Evolutionary conservation across 1,140 invertebrate species (phyloP).

Genomic region (Sitobion miscanthi): DNA sequence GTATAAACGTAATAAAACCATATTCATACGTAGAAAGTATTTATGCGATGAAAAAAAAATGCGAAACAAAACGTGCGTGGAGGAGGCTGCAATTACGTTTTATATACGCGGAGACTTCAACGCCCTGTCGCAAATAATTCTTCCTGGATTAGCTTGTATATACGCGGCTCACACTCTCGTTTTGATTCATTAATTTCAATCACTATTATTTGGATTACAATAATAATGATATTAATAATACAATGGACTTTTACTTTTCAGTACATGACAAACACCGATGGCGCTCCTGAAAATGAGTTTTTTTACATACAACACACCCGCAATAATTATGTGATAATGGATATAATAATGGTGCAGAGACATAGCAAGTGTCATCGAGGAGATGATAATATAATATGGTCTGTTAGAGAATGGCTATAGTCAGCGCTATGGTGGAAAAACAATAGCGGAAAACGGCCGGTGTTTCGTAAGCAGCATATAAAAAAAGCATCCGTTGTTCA

Average conservation of each 20-base stretch:
- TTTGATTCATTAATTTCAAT: conserved; percentile 37
- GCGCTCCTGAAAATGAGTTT: neutral
- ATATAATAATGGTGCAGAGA: neutral
- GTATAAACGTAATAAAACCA: neutral
- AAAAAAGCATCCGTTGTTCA: neutral
- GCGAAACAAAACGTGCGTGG: neutral
- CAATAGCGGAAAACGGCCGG: neutral
- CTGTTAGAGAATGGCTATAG: neutral
- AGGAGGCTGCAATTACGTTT: neutral
- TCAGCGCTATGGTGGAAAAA: neutral
- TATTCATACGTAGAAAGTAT: conserved; percentile 23
- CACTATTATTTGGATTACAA: neutral
- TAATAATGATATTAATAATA: neutral
- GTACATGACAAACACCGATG: neutral
- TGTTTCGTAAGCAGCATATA: neutral
- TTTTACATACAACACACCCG: neutral
- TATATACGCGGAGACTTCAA: conserved; percentile 16
- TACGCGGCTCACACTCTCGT: neutral
- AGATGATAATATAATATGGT: neutral
- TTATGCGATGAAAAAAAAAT: conserved; percentile 9
- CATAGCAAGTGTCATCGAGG: neutral
- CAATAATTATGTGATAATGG: neutral
- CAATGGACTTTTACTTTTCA: conserved; percentile 47
- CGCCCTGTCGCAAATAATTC: neutral
- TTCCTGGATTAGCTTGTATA: neutral